phyloP scores from a whole-genome alignment of 2,888 invertebrate genomes.

The Melinopterus prodromus region DNA sequence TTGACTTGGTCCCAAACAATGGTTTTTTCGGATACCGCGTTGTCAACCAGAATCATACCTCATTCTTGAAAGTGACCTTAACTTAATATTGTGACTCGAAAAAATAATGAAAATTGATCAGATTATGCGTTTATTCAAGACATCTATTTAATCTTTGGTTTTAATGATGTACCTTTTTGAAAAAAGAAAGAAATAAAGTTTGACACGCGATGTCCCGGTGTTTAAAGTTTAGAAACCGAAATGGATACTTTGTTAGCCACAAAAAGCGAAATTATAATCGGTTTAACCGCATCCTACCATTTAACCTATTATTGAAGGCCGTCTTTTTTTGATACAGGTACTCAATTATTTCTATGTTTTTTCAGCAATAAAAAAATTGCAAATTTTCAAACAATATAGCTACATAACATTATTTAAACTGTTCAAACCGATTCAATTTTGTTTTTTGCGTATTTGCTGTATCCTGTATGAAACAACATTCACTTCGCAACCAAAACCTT shows the following conservation, averaged over 20 bases:
- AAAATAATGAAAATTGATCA: not conserved
- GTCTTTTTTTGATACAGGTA: not conserved
- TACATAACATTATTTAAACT: not conserved
- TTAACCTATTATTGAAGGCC: not conserved
- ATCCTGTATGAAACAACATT: not conserved
- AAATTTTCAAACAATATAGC: too few relatives aligned
- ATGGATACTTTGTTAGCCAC: not conserved
- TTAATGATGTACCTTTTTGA: not conserved
- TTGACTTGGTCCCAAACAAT: not conserved
- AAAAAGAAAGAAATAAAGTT: not conserved
- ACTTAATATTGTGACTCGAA: not conserved
- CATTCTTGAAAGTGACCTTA: not conserved
- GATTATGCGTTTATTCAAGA: not conserved
- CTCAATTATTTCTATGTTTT: too few relatives aligned
- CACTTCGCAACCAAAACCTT: not conserved
- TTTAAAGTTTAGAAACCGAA: not conserved
- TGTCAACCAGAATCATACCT: not conserved
- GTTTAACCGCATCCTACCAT: not conserved
- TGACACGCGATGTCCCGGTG: not conserved
- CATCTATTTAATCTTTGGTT: not conserved
- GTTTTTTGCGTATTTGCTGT: not conserved
- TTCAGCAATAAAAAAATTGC: too few relatives aligned
- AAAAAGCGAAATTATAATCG: not conserved
- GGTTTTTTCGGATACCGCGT: not conserved
- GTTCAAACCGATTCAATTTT: not conserved